These are phyloP conservation scores for Eupithecia pulchellata DNA, from an alignment of 2,888 invertebrate genomes.

Conservation along the genomic window DNA sequence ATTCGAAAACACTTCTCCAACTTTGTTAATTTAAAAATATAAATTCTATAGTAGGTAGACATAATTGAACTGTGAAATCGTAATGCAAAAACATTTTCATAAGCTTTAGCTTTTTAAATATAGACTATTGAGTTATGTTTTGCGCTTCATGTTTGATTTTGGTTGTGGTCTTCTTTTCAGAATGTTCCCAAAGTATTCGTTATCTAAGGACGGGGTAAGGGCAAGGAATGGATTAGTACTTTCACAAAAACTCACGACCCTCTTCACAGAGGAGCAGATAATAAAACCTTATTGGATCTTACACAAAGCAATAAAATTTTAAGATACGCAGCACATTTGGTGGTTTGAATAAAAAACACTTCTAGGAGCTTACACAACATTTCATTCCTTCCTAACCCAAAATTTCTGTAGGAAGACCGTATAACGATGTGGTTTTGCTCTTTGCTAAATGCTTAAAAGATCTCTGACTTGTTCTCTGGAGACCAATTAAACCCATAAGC, in stretches of 20 bases:
- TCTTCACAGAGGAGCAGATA: slow-evolving; percentile 11
- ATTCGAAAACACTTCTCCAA: neutral
- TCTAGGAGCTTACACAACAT: neutral
- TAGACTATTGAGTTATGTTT: neutral
- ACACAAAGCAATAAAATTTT: slow-evolving; percentile 14
- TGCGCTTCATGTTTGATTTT: neutral
- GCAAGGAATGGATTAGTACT: slow-evolving; percentile 14
- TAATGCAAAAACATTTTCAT: neutral
- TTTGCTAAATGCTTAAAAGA: neutral
- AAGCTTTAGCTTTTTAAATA: neutral
- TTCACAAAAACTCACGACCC: slow-evolving; percentile 14
- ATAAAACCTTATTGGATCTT: slow-evolving; percentile 10
- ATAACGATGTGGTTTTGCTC: neutral
- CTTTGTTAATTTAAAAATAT: neutral
- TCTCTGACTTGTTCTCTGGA: slow-evolving; percentile 16
- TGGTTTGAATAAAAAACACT: neutral
- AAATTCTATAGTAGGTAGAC: neutral
- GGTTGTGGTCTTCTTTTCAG: neutral
- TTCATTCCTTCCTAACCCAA: neutral
- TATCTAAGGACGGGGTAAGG: slow-evolving; percentile 6
- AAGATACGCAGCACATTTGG: slow-evolving; percentile 9
- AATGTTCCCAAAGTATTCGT: neutral
- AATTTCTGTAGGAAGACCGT: neutral
- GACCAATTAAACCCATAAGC: slow-evolving; percentile 29
- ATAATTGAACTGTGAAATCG: neutral